phyloP scores from a whole-genome alignment of 2,888 invertebrate species.

The Himalopsyche kuldschensis region DNA sequence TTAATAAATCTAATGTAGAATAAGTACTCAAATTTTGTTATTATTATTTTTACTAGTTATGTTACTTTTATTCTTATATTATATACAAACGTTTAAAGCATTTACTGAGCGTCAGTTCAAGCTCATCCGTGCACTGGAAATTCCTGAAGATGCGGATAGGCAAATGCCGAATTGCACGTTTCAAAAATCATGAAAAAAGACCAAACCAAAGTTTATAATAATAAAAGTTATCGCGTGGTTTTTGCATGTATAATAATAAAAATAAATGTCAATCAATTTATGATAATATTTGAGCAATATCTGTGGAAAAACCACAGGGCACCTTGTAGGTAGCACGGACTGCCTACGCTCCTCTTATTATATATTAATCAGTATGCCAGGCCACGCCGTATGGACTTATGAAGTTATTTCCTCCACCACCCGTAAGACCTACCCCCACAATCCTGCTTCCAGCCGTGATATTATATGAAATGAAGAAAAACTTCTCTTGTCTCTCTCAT shows the following conservation, averaged over 20 bases:
- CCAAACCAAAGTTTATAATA: background rate
- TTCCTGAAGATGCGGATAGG: too few relatives aligned
- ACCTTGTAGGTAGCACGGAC: background rate
- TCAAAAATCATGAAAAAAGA: background rate
- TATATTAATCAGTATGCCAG: conserved; percentile 40
- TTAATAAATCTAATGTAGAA: too few relatives aligned
- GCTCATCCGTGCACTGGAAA: too few relatives aligned
- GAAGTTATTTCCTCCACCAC: conserved; percentile 36
- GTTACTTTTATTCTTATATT: too few relatives aligned
- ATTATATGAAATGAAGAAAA: conserved; percentile 41
- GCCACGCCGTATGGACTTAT: conserved; percentile 39
- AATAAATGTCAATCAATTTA: background rate
- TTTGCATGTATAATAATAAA: background rate
- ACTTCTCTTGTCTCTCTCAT: conserved; percentile 38
- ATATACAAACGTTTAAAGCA: too few relatives aligned
- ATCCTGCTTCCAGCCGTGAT: conserved; percentile 17
- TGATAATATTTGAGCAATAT: conserved; percentile 25
- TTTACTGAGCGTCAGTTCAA: too few relatives aligned
- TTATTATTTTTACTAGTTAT: too few relatives aligned
- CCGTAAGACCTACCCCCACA: conserved; percentile 6
- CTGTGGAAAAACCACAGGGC: background rate
- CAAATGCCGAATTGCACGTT: too few relatives aligned
- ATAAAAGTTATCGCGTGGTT: background rate
- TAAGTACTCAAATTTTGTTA: too few relatives aligned
- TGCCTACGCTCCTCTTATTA: conserved; percentile 22